Evolutionary conservation across 2,888 invertebrate genomes (phyloP).

Genomic region (Beris chalybata): DNA sequence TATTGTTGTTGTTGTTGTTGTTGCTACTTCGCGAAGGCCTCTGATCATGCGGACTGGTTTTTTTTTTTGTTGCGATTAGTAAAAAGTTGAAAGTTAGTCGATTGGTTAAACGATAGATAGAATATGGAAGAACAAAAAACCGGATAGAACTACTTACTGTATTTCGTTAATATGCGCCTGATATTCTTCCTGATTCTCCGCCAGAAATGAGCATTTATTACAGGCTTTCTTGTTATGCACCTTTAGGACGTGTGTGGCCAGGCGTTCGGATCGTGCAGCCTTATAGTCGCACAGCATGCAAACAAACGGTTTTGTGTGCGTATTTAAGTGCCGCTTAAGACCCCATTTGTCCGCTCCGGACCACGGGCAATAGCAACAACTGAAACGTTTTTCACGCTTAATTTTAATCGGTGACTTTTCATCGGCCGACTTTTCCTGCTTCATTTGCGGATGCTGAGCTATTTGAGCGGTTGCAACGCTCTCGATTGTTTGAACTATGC

Average conservation of each 20-base stretch:
- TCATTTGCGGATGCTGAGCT: conserved; percentile 46
- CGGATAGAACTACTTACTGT: conserved; percentile 62
- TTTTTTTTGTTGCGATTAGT: not conserved
- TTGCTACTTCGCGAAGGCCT: conserved; percentile 50
- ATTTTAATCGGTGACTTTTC: conserved; percentile 49
- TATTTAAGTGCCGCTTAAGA: conserved; percentile 87
- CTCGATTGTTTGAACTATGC: conserved; percentile 56
- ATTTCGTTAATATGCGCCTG: conserved; percentile 76
- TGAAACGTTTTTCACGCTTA: conserved; percentile 72
- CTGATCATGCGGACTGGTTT: conserved; percentile 52
- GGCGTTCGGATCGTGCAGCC: conserved; percentile 86
- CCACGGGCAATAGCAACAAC: conserved; percentile 90
- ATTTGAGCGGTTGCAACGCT: conserved; percentile 55
- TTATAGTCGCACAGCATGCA: conserved; percentile 92
- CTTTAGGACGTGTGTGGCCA: conserved; percentile 87
- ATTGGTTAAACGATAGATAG: not conserved
- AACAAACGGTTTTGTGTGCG: conserved; percentile 88
- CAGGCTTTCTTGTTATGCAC: conserved; percentile 91
- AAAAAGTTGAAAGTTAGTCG: not conserved
- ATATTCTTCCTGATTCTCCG: conserved; percentile 79
- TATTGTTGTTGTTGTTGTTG: conserved; percentile 42
- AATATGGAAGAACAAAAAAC: too few relatives aligned
- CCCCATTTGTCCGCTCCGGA: conserved; percentile 94
- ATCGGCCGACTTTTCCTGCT: conserved; percentile 53
- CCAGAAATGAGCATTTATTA: conserved; percentile 83